These are phyloP conservation scores for Drosophila yakuba DNA, from an alignment of 1,140 invertebrate species.

Conservation along the genomic window DNA sequence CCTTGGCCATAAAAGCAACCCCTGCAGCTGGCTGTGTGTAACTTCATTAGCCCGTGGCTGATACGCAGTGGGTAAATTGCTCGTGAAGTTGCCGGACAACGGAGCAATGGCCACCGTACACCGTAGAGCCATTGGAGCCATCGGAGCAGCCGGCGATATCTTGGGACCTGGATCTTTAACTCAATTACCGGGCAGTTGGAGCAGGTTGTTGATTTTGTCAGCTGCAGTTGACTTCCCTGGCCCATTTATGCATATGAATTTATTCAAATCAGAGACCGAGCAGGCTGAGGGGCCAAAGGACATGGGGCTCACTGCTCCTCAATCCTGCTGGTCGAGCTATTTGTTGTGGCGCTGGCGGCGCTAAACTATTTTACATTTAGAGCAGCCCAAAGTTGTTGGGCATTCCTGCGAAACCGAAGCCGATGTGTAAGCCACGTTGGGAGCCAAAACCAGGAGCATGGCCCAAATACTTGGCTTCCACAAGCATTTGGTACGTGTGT, in stretches of 20 bases:
- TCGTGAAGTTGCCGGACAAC: conserved; percentile 43
- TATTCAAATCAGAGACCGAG: conserved; percentile 64
- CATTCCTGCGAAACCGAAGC: conserved; percentile 23
- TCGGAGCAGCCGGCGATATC: conserved; percentile 13
- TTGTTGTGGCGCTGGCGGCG: conserved; percentile 66
- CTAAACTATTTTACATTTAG: conserved; percentile 80
- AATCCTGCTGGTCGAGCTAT: conserved; percentile 14
- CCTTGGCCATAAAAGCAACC: conserved; percentile 22
- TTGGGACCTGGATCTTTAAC: conserved; percentile 43
- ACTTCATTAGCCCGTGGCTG: conserved; percentile 55
- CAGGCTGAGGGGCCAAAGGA: conserved; percentile 21
- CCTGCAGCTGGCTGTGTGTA: conserved; percentile 38
- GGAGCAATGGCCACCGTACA: conserved; percentile 9
- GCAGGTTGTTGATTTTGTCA: conserved; percentile 39
- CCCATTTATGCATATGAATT: conserved; percentile 78
- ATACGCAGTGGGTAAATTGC: conserved; percentile 48
- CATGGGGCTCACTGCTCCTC: too few species aligned
- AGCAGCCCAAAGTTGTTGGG: conserved; percentile 47
- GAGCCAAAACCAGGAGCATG: conserved; percentile 32
- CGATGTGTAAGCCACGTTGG: conserved; percentile 19
- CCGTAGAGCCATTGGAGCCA: not conserved
- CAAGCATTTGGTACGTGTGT: conserved; percentile 4
- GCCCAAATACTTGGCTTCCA: conserved; percentile 50
- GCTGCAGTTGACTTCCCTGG: conserved; percentile 45
- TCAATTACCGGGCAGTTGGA: conserved; percentile 56